Evolutionary conservation across 1,140 invertebrate species (phyloP).

Genomic region (Sogatella furcifera): DNA sequence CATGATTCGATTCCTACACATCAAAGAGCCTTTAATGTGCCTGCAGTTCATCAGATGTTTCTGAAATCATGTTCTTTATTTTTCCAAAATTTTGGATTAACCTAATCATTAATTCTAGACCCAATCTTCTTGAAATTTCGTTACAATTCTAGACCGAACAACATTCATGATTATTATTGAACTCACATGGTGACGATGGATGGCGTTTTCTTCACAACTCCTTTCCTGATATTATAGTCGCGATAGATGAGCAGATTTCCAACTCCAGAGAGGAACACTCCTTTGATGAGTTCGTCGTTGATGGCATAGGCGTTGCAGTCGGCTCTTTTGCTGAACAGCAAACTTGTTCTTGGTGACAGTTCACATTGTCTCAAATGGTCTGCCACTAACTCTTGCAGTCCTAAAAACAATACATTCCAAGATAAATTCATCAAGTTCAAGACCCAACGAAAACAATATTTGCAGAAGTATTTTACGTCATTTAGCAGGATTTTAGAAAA

Average conservation of each 20-base stretch:
- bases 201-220: background rate
- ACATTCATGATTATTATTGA: background rate
- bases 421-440: too few species aligned
- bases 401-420: background rate
- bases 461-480: background rate
- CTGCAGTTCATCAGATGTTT: background rate
- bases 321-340: background rate
- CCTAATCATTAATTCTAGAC: too few species aligned
- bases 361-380: background rate
- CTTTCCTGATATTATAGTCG: background rate
- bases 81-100: too few species aligned
- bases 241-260: conserved; percentile 21
- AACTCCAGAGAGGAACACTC: background rate
- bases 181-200: background rate
- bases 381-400: background rate
- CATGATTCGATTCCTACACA: too few species aligned
- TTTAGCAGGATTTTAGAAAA: too few species aligned
- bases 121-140: background rate
- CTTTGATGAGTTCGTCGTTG: background rate
- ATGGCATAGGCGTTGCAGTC: background rate
- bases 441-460: background rate
- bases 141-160: background rate
- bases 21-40: background rate
- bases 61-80: too few species aligned
- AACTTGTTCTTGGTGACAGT: background rate